Evolutionary conservation across 2,797 vertebrate genomes (phyloP).

Genomic region (Erpetoichthys calabaricus): DNA sequence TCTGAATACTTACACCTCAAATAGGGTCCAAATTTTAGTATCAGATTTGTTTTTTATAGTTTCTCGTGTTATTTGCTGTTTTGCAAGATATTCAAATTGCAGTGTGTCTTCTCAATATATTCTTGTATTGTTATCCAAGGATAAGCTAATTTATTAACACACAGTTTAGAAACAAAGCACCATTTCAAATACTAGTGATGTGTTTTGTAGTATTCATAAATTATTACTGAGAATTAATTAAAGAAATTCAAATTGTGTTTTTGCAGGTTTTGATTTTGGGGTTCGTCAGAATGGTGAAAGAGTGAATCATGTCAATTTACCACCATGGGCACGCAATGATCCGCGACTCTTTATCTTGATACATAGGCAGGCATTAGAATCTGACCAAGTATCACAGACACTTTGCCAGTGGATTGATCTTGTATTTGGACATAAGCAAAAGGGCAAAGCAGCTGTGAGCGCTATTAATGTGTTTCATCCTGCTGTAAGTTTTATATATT

Average conservation of each 20-base stretch:
- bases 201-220: too few relatives aligned
- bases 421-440: conserved; percentile 96
- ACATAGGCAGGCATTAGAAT: conserved; percentile 89
- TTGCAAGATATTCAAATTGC: too few relatives aligned
- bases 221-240: too few relatives aligned
- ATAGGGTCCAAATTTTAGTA: too few relatives aligned
- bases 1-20: too few relatives aligned
- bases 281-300: conserved; percentile 90
- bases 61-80: too few relatives aligned
- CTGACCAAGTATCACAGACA: conserved; percentile 88
- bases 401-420: conserved; percentile 96
- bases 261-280: conserved; percentile 90
- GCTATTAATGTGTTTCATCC: conserved; percentile 98
- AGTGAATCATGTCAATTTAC: conserved; percentile 92
- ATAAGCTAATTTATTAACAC: too few relatives aligned
- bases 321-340: conserved; percentile 91
- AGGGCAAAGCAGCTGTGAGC: conserved; percentile 89
- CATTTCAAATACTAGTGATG: too few relatives aligned
- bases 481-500: conserved; percentile 57
- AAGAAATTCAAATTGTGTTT: background rate
- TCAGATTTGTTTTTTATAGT: too few relatives aligned
- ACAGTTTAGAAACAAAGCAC: too few relatives aligned
- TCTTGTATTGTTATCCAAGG: too few relatives aligned
- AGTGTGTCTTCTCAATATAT: too few relatives aligned
- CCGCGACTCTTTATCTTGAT: conserved; percentile 90